These are phyloP conservation scores for Rugalucina vietnamica DNA, from an alignment of 2,888 invertebrate genomes.

Conservation along the genomic window DNA sequence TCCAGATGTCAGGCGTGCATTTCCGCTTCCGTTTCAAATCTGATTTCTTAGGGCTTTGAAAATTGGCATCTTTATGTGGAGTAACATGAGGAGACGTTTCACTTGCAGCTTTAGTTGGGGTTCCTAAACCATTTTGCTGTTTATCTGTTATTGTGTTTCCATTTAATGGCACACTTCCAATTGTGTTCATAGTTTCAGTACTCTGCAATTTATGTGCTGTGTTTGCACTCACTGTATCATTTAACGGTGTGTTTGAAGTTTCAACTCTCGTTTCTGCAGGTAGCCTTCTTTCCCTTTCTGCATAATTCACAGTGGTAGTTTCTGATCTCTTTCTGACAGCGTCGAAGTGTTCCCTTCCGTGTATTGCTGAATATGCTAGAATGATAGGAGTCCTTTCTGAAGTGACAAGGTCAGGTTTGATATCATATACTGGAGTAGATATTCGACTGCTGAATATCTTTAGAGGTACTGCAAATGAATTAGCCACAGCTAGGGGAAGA, in stretches of 20 bases:
- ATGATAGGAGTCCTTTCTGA: background rate
- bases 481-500: constrained; percentile 20
- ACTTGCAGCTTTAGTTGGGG: background rate
- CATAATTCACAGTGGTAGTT: background rate
- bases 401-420: constrained; percentile 20
- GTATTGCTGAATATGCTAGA: constrained; percentile 21
- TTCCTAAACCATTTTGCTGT: no score
- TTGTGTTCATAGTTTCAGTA: no score
- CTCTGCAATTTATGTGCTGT: no score
- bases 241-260: no score
- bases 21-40: background rate
- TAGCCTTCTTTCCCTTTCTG: background rate
- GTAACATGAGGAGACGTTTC: background rate
- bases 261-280: background rate
- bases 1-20: background rate
- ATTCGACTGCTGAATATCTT: constrained; percentile 33
- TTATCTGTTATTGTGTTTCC: no score
- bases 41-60: background rate
- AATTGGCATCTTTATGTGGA: background rate
- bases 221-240: no score
- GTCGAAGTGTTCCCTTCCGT: constrained; percentile 35
- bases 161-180: no score
- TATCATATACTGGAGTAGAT: constrained; percentile 33
- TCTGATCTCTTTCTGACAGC: background rate
- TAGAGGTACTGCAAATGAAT: background rate